Conservation (phyloP, 1,140 invertebrate genomes). For the Oncopodura yosiiana region DNA sequence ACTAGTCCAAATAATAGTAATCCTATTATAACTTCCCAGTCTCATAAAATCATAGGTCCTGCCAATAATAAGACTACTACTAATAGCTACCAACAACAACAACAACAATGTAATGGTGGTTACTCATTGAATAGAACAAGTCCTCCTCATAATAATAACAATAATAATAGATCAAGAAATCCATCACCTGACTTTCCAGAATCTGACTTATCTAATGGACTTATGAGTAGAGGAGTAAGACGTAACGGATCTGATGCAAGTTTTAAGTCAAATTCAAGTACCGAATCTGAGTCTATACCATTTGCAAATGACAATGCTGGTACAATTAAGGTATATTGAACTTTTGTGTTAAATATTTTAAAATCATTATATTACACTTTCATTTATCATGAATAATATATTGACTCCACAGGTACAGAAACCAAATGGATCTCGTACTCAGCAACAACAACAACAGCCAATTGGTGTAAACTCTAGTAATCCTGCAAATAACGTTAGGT, state of each 20-base stretch:
- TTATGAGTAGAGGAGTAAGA: constrained; percentile 27
- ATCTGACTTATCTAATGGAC: constrained; percentile 25
- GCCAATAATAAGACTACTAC: constrained; percentile 7
- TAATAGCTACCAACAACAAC: constrained; percentile 1
- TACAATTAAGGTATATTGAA: constrained; percentile 66
- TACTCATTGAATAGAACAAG: constrained; percentile 22
- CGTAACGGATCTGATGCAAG: constrained; percentile 70
- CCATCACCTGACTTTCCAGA: constrained; percentile 34
- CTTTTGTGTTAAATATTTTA: neutral
- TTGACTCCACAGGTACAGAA: too few species aligned
- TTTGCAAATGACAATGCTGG: constrained; percentile 98
- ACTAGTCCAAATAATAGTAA: constrained; percentile 31
- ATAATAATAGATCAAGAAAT: constrained; percentile 23
- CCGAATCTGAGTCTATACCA: constrained; percentile 89
- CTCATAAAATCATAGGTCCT: constrained; percentile 10
- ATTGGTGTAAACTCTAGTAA: neutral
- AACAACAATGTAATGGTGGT: neutral
- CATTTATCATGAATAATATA: neutral
- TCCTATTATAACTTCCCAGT: too few species aligned
- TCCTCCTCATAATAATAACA: neutral
- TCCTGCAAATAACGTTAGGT: neutral
- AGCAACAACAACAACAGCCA: neutral
- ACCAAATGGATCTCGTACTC: constrained; percentile 2
- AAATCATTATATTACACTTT: neutral
- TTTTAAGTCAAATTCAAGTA: constrained; percentile 89